These are phyloP conservation scores for Acrocyrtus sp. DNA, from an alignment of 2,888 invertebrate genomes.

Conservation along the genomic window DNA sequence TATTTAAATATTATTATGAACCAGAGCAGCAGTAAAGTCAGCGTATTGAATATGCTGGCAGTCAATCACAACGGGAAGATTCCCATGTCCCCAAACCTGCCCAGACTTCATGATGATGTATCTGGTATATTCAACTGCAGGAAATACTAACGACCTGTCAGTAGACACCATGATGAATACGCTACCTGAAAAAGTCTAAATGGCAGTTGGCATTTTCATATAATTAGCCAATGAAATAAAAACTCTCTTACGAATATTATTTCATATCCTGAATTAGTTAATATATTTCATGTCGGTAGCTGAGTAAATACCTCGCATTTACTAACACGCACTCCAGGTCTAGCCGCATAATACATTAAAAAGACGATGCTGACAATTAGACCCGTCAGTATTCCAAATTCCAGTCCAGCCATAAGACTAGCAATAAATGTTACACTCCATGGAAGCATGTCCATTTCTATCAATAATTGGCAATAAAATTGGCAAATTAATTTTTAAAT, in stretches of 20 bases:
- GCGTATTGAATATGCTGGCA: slow-evolving; percentile 89
- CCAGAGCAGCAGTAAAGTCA: slow-evolving; percentile 88
- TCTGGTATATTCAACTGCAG: slow-evolving; percentile 88
- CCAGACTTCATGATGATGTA: slow-evolving; percentile 82
- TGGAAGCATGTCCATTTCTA: slow-evolving; percentile 88
- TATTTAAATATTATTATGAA: too few relatives aligned
- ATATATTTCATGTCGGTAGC: too few relatives aligned
- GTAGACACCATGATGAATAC: slow-evolving; percentile 58
- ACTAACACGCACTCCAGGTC: slow-evolving; percentile 85
- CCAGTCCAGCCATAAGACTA: slow-evolving; percentile 83
- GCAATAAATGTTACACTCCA: slow-evolving; percentile 87
- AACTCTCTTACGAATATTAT: too few relatives aligned
- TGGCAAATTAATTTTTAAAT: background rate
- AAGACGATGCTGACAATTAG: slow-evolving; percentile 84
- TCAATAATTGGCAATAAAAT: background rate
- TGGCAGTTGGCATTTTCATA: too few relatives aligned
- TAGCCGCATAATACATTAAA: slow-evolving; percentile 86
- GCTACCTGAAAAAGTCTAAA: slow-evolving; percentile 55
- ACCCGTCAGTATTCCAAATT: slow-evolving; percentile 87
- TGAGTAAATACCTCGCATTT: slow-evolving; percentile 79
- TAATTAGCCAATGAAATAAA: too few relatives aligned
- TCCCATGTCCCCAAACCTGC: slow-evolving; percentile 72
- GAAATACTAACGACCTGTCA: slow-evolving; percentile 83
- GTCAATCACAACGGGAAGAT: slow-evolving; percentile 83
- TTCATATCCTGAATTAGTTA: too few relatives aligned